phyloP scores from a whole-genome alignment of 2,888 invertebrate genomes.

The Empis stercorea region DNA sequence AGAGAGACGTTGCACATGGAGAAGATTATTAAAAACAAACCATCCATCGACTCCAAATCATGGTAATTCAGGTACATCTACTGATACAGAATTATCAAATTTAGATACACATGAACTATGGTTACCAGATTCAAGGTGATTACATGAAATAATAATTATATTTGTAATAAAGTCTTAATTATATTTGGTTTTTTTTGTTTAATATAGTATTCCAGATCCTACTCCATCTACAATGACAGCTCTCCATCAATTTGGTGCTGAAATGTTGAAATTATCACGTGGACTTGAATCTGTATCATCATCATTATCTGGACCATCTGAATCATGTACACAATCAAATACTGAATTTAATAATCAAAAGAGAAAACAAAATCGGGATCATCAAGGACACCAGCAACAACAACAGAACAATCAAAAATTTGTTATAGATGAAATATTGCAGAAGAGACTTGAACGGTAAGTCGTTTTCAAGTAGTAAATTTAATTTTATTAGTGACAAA shows the following conservation, averaged over 20 bases:
- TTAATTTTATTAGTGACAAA: too few relatives aligned
- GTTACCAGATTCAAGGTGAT: conserved; percentile 54
- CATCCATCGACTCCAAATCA: conserved; percentile 48
- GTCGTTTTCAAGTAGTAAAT: neutral
- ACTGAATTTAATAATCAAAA: too few relatives aligned
- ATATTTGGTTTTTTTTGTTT: too few relatives aligned
- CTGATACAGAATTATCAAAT: conserved; percentile 73
- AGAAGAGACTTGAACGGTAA: conserved; percentile 3
- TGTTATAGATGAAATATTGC: neutral
- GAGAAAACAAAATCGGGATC: too few relatives aligned
- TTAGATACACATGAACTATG: conserved; percentile 74
- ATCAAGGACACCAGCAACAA: too few relatives aligned
- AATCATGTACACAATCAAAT: neutral
- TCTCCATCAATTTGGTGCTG: conserved; percentile 72
- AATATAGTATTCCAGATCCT: conserved; percentile 47
- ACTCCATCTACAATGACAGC: conserved; percentile 75
- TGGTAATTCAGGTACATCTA: conserved; percentile 58
- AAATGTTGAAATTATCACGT: conserved; percentile 71
- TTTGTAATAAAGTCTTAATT: too few relatives aligned
- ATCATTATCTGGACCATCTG: neutral
- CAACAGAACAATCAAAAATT: too few relatives aligned
- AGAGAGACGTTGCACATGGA: conserved; percentile 71
- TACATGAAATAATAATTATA: too few relatives aligned
- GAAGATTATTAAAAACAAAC: conserved; percentile 46
- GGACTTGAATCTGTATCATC: conserved; percentile 59